Evolutionary conservation across 2,797 vertebrate species (phyloP), one percentile per base, ranked within the genome.

Genomic region (Brachyalestes nurse): DNA sequence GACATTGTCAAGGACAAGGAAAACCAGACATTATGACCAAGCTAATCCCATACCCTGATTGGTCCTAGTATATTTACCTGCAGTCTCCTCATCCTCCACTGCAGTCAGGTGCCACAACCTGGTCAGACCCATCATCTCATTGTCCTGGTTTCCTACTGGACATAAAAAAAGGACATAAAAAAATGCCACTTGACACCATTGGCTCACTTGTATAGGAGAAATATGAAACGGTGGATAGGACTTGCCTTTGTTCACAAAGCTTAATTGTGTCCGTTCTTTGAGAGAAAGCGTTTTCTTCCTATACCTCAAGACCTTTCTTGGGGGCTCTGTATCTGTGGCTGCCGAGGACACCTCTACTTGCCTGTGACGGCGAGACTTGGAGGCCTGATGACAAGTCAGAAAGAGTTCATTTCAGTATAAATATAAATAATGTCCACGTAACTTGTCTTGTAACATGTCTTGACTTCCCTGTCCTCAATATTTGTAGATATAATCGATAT

Each of bases 291-390:
- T 64, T 78, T 65, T 92, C 0, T 0, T 74, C 1, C 21, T 69
- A 66, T 9, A n/a, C 1, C 7, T 2, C 0, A 14, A 0, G 0
- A 1, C 2, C 0, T 28, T 40, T 25, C 0, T 12, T 14, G 34
- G 34, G 0, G 75, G 40, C 28, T 73, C 88, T 0, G 83, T 3
- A 8, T 83, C 79, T 0, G 9, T 34, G 17, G 64, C 42, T 2
- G 78, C 67, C 0, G 65, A 13, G 2, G 89, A 77, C 74, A 93
- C 2, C 82, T 94, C 88, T 5, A 92, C 85, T 70, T 91, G 92
- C 8, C 94, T 92, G 86, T 95, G 94, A 2, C 94, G 93, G 2
- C 93, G 90, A 1, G 96, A 96, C 84, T 88, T 97, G 12, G 91
- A 87, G 4, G 87, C 94, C 98, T 99, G 81, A 38, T 5, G 3